Percentiles rank a stretch among this genome's conserved stretches.
Conservation (phyloP, 1,140 invertebrate species). For the Drosophila kurseongensis region DNA sequence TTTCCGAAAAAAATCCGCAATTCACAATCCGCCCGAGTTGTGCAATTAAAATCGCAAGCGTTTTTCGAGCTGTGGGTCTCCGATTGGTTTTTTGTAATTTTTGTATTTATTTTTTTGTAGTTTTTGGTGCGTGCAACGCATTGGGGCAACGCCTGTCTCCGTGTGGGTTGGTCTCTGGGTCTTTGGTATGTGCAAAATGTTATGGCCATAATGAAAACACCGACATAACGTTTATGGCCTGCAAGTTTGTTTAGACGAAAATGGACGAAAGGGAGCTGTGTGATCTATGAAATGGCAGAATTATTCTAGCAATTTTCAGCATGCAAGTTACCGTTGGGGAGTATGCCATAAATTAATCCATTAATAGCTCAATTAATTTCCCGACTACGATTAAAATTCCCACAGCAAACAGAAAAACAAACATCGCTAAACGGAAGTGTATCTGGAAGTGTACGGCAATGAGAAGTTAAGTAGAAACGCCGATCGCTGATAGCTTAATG, state of each 20-base stretch:
- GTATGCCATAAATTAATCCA: conserved; percentile 27
- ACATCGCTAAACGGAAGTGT: conserved; percentile 37
- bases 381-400: conserved; percentile 23
- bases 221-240: conserved; percentile 52
- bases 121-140: conserved; percentile 62
- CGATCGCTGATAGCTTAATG: conserved; percentile 34
- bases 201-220: conserved; percentile 73
- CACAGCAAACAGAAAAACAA: conserved; percentile 29
- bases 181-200: conserved; percentile 77
- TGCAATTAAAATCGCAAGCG: conserved; percentile 76
- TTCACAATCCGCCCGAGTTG: conserved; percentile 55
- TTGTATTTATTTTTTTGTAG: conserved; percentile 1
- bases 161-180: conserved; percentile 45
- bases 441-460: conserved; percentile 22
- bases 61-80: conserved; percentile 50
- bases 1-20: conserved; percentile 34
- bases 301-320: conserved; percentile 33
- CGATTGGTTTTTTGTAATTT: conserved; percentile 18
- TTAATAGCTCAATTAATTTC: conserved; percentile 39
- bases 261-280: conserved; percentile 25
- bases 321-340: conserved; percentile 41
- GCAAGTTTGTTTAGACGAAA: conserved; percentile 30
- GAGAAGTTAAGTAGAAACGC: conserved; percentile 1
- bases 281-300: conserved; percentile 22
- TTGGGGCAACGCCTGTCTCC: conserved; percentile 47